phyloP scores from a whole-genome alignment of 1,140 invertebrate species.

The Solen grandis region DNA sequence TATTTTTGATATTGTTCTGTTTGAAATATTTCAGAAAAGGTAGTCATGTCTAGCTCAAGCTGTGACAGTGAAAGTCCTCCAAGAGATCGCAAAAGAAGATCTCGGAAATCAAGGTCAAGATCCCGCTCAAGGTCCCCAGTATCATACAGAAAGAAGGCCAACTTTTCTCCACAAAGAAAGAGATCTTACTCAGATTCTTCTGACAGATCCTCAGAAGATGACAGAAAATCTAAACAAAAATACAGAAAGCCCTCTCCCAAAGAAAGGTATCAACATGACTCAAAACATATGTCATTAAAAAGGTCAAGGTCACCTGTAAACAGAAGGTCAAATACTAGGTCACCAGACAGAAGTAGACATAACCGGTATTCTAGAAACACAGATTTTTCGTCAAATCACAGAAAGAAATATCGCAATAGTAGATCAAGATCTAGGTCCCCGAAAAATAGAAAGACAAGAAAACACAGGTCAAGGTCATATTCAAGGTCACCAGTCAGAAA shows the following conservation, averaged over 20 bases:
- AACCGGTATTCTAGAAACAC: no score
- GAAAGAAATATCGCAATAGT: not conserved
- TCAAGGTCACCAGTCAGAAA: constrained; percentile 29
- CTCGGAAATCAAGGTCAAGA: constrained; percentile 28
- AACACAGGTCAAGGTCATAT: constrained; percentile 9
- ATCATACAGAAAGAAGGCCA: not conserved
- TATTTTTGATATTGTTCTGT: no score
- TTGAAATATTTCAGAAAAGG: no score
- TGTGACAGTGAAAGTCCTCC: constrained; percentile 31
- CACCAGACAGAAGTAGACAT: no score
- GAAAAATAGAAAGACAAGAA: not conserved
- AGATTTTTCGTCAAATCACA: no score
- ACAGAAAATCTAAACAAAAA: not conserved
- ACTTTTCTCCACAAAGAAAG: not conserved
- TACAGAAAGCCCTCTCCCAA: not conserved
- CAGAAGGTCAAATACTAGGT: not conserved
- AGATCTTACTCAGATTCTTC: not conserved
- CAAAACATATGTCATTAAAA: not conserved
- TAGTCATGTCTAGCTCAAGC: constrained; percentile 37
- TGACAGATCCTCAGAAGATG: not conserved
- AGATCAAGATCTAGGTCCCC: constrained; percentile 33
- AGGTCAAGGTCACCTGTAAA: constrained; percentile 23
- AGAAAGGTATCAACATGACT: not conserved
- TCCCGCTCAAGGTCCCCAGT: constrained; percentile 24
- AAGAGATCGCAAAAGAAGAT: not conserved